phyloP scores from a whole-genome alignment of 2,888 invertebrate species.

The Hyles lineata region DNA sequence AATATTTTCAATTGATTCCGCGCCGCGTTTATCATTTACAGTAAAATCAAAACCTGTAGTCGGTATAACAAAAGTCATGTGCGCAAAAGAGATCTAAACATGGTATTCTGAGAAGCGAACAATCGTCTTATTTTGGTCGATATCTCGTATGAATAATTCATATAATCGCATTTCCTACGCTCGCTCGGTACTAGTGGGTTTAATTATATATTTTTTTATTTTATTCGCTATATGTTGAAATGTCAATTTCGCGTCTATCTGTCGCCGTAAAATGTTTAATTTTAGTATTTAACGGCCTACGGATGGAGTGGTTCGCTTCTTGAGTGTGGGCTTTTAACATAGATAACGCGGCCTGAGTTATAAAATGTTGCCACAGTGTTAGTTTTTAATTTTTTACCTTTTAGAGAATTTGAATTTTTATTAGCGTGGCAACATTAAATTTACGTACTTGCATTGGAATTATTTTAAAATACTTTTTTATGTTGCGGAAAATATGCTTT shows the following conservation, averaged over 20 bases:
- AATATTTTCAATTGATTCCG: background rate
- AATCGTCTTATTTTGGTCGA: constrained; percentile 76
- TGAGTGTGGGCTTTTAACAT: constrained; percentile 25
- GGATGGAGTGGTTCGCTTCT: constrained; percentile 14
- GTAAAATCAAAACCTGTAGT: constrained; percentile 30
- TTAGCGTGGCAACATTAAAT: background rate
- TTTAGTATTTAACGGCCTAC: constrained; percentile 32
- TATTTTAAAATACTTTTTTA: constrained; percentile 1
- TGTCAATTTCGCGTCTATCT: constrained; percentile 36
- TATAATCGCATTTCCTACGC: constrained; percentile 72
- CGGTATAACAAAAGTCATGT: constrained; percentile 37
- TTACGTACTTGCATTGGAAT: background rate
- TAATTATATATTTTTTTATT: constrained; percentile 60
- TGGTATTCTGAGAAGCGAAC: constrained; percentile 70
- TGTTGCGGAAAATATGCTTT: background rate
- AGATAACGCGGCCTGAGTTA: constrained; percentile 12
- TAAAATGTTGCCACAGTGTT: constrained; percentile 19
- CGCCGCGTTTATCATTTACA: background rate
- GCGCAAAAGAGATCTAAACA: constrained; percentile 56
- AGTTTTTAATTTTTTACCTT: constrained; percentile 4
- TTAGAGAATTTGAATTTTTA: constrained; percentile 19
- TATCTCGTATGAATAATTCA: constrained; percentile 78
- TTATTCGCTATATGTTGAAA: constrained; percentile 37
- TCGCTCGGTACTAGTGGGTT: constrained; percentile 55
- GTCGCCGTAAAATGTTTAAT: constrained; percentile 42